Base-by-base conservation (phyloP, 1,140 invertebrate species). In the Neoseiulus cucumeris region DNA sequence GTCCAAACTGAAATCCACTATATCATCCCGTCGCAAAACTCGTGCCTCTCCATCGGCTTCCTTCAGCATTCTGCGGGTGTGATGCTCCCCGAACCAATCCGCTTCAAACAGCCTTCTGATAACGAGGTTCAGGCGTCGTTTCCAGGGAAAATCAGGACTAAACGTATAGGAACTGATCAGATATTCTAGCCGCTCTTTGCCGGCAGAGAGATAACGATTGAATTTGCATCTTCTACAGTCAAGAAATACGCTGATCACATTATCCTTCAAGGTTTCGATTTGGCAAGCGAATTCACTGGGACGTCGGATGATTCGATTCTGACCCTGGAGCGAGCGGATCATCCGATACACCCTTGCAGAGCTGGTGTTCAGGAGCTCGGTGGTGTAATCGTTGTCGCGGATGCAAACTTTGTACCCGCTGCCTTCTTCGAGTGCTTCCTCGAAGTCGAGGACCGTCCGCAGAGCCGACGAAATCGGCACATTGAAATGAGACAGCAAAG, bases 101-200 rank as follows among this genome's bases (percentile, higher is more conserved):
- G 51, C 51, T 9, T 59, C 51, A 25, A 59, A 59, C 9, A 59
- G 33, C 6, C 17, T 33, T 17, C 14, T 33, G 25, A 59, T 25
- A 9, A 33, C 22, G 14, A 25, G 51, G 22, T 59, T 25, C 12
- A 59, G 51, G 33, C 51, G 51, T 29, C 55, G 33, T 17, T 66
- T 66, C 66, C 39, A 65, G 4, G 66, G 29, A 9, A 66, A 66
- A 18, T 22, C 66, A 14, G 42, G 33, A 14, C 64, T 66, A 7
- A 65, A 17, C 39, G 64, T 39, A n/a, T 12, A 66, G 7, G 66
- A 66, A n/a, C 66, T 66, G 28, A 65, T 65, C 29, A 65, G 20
- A 42, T 44, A 65, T 65, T 42, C 64, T 7, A 65, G 1, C 22
- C 64, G 42, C 28, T 25, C 29, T 2, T 65, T 66, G 1, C 33